These are phyloP conservation scores for Drosophila colorata DNA, from an alignment of 2,888 invertebrate species.

Conservation along the genomic window DNA sequence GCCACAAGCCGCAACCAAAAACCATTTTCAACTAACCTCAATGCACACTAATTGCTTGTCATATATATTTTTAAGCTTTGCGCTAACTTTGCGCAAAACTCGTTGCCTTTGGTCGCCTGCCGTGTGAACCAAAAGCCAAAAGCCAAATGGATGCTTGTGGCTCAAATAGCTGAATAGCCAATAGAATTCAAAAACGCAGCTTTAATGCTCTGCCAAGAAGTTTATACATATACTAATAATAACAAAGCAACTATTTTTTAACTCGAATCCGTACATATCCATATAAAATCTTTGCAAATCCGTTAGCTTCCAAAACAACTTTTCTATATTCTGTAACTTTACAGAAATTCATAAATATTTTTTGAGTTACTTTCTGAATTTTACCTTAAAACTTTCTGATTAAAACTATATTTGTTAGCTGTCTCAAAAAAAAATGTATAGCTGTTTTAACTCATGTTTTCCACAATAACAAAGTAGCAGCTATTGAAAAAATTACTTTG, in stretches of 20 bases:
- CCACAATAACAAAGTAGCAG: too few species aligned
- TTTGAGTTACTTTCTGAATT: too few species aligned
- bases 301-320: too few species aligned
- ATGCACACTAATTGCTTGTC: slow-evolving; percentile 81
- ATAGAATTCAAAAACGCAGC: slow-evolving; percentile 1
- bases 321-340: too few species aligned
- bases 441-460: not conserved
- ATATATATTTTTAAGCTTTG: slow-evolving; percentile 65
- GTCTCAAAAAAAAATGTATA: too few species aligned
- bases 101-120: slow-evolving; percentile 66
- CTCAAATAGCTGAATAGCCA: slow-evolving; percentile 24
- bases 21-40: slow-evolving; percentile 77
- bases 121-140: slow-evolving; percentile 79
- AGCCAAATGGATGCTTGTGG: slow-evolving; percentile 73
- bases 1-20: slow-evolving; percentile 54
- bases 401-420: too few species aligned
- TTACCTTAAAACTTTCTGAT: too few species aligned
- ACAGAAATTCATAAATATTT: too few species aligned
- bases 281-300: too few species aligned
- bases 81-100: slow-evolving; percentile 71
- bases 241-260: too few species aligned
- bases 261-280: too few species aligned
- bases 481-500: not conserved
- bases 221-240: not conserved
- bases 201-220: slow-evolving; percentile 39